These are phyloP conservation scores for Folsomia candida DNA, from an alignment of 2,888 invertebrate genomes.

Conservation along the genomic window DNA sequence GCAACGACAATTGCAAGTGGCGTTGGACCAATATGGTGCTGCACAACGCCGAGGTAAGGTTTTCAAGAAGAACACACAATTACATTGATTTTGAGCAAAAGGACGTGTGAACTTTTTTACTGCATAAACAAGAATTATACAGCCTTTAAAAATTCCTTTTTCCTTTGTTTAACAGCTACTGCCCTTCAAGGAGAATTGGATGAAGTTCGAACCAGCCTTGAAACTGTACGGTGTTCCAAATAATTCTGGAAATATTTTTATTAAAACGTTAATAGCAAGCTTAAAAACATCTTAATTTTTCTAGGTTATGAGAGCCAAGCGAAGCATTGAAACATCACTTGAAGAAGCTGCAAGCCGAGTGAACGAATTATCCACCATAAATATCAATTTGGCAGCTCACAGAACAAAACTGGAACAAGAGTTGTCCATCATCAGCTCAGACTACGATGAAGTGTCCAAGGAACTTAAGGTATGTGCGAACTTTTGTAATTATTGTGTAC, in stretches of 20 bases:
- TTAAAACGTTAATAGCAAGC: constrained; percentile 2
- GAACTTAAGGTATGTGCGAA: constrained; percentile 87
- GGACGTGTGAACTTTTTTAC: too few species aligned
- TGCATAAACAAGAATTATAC: too few species aligned
- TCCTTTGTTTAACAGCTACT: too few species aligned
- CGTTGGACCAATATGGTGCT: constrained; percentile 87
- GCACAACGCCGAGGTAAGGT: constrained; percentile 87
- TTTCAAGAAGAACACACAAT: constrained; percentile 70
- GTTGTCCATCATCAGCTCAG: constrained; percentile 81
- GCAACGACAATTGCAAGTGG: constrained; percentile 91
- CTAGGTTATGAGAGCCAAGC: constrained; percentile 86
- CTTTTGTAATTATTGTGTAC: background rate
- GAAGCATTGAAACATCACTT: constrained; percentile 80
- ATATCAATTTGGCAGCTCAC: constrained; percentile 89
- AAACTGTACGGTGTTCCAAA: constrained; percentile 62
- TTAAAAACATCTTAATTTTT: constrained; percentile 44
- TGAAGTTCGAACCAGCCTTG: constrained; percentile 88
- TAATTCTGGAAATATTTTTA: constrained; percentile 5
- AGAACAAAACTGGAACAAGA: constrained; percentile 96
- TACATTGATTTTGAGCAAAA: background rate
- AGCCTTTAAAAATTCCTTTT: too few species aligned
- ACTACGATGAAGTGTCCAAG: constrained; percentile 97
- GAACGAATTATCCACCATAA: constrained; percentile 90
- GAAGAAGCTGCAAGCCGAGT: constrained; percentile 89
- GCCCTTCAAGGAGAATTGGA: constrained; percentile 90